Evolutionary conservation across 2,113 vertebrate species (phyloP).

Genomic region (Malurus elegans): DNA sequence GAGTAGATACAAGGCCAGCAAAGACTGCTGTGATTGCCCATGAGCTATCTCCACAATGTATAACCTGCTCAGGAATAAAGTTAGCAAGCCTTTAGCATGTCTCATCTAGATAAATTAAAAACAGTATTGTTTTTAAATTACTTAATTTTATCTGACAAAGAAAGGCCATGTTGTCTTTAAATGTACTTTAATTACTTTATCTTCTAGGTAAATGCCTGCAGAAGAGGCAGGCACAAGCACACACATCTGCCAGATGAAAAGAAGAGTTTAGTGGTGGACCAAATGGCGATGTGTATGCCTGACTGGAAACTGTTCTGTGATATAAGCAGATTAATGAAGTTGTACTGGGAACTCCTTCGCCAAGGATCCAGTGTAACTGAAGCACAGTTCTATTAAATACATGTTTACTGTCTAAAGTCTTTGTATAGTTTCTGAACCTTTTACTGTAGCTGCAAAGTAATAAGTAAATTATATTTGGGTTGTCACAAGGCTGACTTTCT

Average conservation of each 20-base stretch:
- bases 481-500: constrained; percentile 37
- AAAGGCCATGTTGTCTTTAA: neutral
- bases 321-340: constrained; percentile 83
- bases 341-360: constrained; percentile 86
- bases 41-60: neutral
- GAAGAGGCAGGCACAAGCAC: constrained; percentile 78
- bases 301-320: constrained; percentile 78
- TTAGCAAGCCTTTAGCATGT: neutral
- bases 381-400: constrained; percentile 71
- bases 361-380: constrained; percentile 87
- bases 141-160: neutral
- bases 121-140: neutral
- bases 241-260: constrained; percentile 44
- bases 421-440: constrained; percentile 73
- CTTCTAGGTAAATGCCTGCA: constrained; percentile 91
- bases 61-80: neutral
- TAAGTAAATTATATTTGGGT: constrained; percentile 72
- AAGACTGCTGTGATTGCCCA: neutral
- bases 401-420: constrained; percentile 68
- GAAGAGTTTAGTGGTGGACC: constrained; percentile 13
- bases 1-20: neutral
- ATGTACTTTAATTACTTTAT: neutral
- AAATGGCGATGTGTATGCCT: constrained; percentile 59
- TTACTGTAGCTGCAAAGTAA: constrained; percentile 67
- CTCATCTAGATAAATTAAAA: neutral